A percentile compares a stretch with the other conserved stretches of the same genome.
Evolutionary conservation across 2,797 vertebrate species (phyloP).

Genomic region (Characodon lateralis): DNA sequence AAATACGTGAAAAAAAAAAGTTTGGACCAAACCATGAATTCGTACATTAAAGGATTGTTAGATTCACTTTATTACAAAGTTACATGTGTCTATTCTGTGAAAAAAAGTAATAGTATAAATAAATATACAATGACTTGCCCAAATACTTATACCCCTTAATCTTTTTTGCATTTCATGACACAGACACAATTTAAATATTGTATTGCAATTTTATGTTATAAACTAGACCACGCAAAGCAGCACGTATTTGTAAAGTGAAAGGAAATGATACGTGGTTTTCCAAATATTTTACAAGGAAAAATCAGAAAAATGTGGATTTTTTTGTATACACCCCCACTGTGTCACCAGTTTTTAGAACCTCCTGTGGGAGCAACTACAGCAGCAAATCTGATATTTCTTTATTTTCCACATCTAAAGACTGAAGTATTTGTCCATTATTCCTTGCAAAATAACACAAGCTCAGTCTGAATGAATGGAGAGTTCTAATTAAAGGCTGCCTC

Average conservation of each 20-base stretch:
- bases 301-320: background rate
- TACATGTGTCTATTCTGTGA: background rate
- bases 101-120: background rate
- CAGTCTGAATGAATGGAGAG: background rate
- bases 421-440: too few relatives aligned
- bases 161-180: background rate
- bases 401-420: background rate
- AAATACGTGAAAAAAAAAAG: conserved; percentile 10
- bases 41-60: conserved; percentile 7
- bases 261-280: background rate
- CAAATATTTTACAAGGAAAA: background rate
- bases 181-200: background rate
- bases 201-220: too few relatives aligned
- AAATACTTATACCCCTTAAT: background rate
- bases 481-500: background rate
- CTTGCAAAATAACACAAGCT: too few relatives aligned
- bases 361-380: background rate
- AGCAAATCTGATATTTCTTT: background rate
- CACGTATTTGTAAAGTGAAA: background rate
- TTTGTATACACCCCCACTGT: background rate
- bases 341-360: background rate
- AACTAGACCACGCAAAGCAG: too few relatives aligned
- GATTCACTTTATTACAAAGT: background rate
- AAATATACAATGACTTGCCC: background rate
- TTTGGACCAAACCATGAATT: conserved; percentile 10